Evolutionary conservation across 2,888 invertebrate species (phyloP).

Genomic region (Callimorpha dominula): DNA sequence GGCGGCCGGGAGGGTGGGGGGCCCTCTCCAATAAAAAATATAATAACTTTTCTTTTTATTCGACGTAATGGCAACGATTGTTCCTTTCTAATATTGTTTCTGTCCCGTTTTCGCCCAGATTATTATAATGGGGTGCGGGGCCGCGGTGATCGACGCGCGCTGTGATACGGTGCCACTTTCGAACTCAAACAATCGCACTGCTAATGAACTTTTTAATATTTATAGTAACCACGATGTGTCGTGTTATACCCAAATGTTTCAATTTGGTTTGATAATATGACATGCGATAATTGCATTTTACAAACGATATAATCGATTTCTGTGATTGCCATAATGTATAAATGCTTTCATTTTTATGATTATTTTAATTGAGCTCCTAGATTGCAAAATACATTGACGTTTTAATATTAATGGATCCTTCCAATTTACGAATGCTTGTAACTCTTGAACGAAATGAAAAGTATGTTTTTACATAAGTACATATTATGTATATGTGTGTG

Average conservation of each 20-base stretch:
- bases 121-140: constrained; percentile 78
- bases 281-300: constrained; percentile 15
- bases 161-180: constrained; percentile 50
- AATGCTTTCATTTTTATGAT: constrained; percentile 9
- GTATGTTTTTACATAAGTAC: neutral
- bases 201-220: constrained; percentile 53
- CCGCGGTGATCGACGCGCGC: constrained; percentile 42
- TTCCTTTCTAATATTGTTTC: constrained; percentile 81
- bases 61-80: constrained; percentile 85
- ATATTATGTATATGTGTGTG: neutral
- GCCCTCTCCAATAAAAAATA: constrained; percentile 86
- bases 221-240: constrained; percentile 35
- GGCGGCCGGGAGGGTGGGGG: constrained; percentile 82
- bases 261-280: constrained; percentile 29
- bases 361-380: constrained; percentile 3
- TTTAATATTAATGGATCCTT: neutral
- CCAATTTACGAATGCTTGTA: neutral
- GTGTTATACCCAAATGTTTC: constrained; percentile 31
- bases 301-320: constrained; percentile 16
- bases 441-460: neutral
- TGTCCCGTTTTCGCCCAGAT: constrained; percentile 77
- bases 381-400: neutral
- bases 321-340: constrained; percentile 5
- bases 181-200: constrained; percentile 41
- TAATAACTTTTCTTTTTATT: constrained; percentile 87